These are phyloP conservation scores for Agelastica alni DNA, from an alignment of 2,888 invertebrate species.

Conservation along the genomic window DNA sequence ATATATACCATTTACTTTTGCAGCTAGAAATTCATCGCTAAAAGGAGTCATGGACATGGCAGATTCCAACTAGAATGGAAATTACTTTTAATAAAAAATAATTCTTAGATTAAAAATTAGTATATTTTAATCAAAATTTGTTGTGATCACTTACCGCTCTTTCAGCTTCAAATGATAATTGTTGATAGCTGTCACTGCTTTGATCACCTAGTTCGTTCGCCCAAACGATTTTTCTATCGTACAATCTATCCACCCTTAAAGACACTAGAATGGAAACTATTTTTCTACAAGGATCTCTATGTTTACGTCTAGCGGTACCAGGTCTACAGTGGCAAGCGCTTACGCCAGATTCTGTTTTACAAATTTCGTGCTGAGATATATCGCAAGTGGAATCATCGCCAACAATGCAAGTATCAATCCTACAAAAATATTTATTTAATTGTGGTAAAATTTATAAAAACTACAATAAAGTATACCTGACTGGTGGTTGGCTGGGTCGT, in stretches of 20 bases:
- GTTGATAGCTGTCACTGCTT: constrained; percentile 79
- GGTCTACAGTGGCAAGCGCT: constrained; percentile 88
- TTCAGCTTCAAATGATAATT: constrained; percentile 83
- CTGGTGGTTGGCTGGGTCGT: constrained; percentile 66
- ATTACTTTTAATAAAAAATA: too few species aligned
- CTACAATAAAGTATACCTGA: constrained; percentile 56
- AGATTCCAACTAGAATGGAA: constrained; percentile 73
- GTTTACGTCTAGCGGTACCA: constrained; percentile 71
- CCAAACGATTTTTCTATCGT: constrained; percentile 80
- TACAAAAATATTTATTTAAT: constrained; percentile 11
- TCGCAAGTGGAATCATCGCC: constrained; percentile 92
- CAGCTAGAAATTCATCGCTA: constrained; percentile 83
- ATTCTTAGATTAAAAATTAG: background rate
- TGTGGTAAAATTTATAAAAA: background rate
- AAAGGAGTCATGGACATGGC: constrained; percentile 92
- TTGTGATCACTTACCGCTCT: constrained; percentile 86
- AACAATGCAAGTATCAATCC: constrained; percentile 93
- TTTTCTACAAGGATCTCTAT: constrained; percentile 76
- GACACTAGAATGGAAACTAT: constrained; percentile 80
- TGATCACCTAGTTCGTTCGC: constrained; percentile 73
- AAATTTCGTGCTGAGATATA: constrained; percentile 83
- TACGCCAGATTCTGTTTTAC: constrained; percentile 83
- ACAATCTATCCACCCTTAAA: constrained; percentile 80
- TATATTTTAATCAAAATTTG: background rate
- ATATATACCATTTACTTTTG: constrained; percentile 79